Evolutionary conservation across 2,113 vertebrate genomes (phyloP).

Genomic region (Cephalopterus ornatus): DNA sequence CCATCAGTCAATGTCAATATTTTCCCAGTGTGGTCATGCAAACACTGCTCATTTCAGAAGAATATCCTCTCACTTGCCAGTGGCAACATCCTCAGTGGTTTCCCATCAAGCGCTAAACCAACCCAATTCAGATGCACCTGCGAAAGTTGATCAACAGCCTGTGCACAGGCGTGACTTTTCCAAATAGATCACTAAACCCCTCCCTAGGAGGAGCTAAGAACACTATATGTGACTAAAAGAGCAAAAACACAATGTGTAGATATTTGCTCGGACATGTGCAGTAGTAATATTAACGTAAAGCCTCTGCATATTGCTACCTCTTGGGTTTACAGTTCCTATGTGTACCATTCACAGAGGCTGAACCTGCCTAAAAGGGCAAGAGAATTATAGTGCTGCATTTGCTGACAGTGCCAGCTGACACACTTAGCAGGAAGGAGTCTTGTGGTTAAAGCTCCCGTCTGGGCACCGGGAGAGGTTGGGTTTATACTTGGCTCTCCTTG

Average conservation of each 20-base stretch:
- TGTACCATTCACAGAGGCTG: not conserved
- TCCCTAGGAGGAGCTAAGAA: not conserved
- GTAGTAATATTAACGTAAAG: not conserved
- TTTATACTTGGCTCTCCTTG: not conserved
- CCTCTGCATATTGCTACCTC: not conserved
- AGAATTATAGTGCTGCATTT: not conserved
- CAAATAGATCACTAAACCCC: not conserved
- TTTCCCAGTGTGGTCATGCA: not conserved
- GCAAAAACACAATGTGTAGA: not conserved
- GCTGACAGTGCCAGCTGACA: not conserved
- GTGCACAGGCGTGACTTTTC: not conserved
- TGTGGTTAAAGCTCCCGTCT: not conserved
- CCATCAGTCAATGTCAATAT: not conserved
- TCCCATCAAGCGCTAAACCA: not conserved
- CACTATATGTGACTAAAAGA: not conserved
- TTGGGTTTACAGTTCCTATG: not conserved
- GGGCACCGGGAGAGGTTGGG: not conserved
- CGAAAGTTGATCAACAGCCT: not conserved
- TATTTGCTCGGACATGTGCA: not conserved
- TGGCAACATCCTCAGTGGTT: not conserved
- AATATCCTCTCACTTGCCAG: not conserved
- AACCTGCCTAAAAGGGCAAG: not conserved
- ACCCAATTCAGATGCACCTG: not conserved
- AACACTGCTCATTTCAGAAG: not conserved
- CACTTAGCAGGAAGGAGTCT: not conserved